Conservation (phyloP, 2,888 invertebrate genomes). For the Antheraea assamensis region DNA sequence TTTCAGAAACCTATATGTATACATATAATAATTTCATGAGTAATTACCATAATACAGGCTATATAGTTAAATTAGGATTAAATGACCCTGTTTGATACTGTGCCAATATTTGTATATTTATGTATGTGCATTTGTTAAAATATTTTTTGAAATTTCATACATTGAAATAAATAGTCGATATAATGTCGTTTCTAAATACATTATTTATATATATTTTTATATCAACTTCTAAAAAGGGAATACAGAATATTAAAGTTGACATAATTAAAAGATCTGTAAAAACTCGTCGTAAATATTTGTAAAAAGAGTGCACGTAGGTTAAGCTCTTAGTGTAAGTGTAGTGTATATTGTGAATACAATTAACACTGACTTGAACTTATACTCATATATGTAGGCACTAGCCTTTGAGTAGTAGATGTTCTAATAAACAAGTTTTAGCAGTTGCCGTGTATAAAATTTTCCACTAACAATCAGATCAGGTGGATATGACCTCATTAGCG, state of each 20-base stretch:
- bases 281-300: no score
- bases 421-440: slow-evolving; percentile 24
- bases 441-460: slow-evolving; percentile 34
- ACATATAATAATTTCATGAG: no score
- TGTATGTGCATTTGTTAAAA: no score
- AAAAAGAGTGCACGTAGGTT: neutral
- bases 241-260: no score
- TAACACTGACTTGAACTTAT: neutral
- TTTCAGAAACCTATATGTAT: no score
- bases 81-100: no score
- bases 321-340: neutral
- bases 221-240: neutral
- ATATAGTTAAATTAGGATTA: no score
- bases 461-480: slow-evolving; percentile 39
- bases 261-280: no score
- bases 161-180: neutral
- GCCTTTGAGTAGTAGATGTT: neutral
- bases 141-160: neutral
- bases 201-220: neutral
- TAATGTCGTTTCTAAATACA: neutral
- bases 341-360: neutral
- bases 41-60: no score
- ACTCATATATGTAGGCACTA: neutral
- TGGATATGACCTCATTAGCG: slow-evolving; percentile 56
- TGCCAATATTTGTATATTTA: no score